phyloP scores from a whole-genome alignment of 2,113 vertebrate genomes.

The Glaucidium brasilianum region DNA sequence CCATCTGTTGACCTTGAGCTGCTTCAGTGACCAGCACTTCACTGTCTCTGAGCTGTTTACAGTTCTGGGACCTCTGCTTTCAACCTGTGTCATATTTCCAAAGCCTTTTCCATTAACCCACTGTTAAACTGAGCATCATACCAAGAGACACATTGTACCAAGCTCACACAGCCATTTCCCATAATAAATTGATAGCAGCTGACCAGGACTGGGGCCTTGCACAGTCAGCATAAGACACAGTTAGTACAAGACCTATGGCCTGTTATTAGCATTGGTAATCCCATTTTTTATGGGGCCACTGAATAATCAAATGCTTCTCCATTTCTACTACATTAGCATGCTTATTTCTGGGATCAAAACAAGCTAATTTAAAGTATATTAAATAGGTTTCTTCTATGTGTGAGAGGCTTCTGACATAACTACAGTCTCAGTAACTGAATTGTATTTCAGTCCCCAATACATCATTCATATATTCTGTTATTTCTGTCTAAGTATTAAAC shows the following conservation, averaged over 20 bases:
- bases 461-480: background rate
- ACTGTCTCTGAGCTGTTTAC: background rate
- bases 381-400: background rate
- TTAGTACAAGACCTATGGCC: background rate
- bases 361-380: background rate
- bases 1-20: background rate
- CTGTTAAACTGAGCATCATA: background rate
- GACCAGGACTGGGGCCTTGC: background rate
- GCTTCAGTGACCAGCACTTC: background rate
- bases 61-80: background rate
- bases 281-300: background rate
- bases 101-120: rapidly evolving
- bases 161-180: background rate
- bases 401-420: background rate
- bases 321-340: background rate
- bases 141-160: rapidly evolving
- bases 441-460: background rate
- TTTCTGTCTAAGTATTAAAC: background rate
- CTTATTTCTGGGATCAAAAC: background rate
- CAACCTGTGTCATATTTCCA: background rate
- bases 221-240: background rate
- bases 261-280: background rate
- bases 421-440: background rate
- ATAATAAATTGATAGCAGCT: background rate
- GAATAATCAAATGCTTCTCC: background rate